Conservation (phyloP, 2,888 invertebrate genomes). For the Nasonia oneida region DNA sequence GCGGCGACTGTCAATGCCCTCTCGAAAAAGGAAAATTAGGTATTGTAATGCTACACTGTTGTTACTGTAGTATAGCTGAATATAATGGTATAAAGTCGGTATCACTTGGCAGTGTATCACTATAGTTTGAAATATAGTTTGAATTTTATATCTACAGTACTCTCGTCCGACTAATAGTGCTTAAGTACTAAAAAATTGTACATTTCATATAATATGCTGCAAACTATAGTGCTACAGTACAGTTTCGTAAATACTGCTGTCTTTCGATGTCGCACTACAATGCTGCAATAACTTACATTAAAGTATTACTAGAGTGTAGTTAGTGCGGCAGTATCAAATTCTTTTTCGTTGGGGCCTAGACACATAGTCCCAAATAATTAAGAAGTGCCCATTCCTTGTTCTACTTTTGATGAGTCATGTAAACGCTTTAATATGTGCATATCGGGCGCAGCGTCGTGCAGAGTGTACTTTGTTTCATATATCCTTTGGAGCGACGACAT, state of each 20-base stretch:
- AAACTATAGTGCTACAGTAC: slow-evolving; percentile 3
- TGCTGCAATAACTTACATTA: background rate
- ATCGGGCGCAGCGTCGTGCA: slow-evolving; percentile 51
- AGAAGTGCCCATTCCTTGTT: slow-evolving; percentile 48
- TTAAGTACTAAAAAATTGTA: background rate
- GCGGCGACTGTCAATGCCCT: slow-evolving; percentile 12
- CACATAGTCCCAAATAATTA: slow-evolving; percentile 32
- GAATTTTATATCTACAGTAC: background rate
- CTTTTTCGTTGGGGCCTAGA: slow-evolving; percentile 23
- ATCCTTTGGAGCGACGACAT: slow-evolving; percentile 33
- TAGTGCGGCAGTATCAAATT: background rate
- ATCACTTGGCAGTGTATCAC: background rate
- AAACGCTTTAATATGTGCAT: slow-evolving; percentile 44
- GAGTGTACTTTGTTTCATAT: slow-evolving; percentile 45
- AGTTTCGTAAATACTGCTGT: background rate
- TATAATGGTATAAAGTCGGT: background rate
- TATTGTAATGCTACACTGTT: slow-evolving; percentile 32
- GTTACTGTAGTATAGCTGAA: background rate
- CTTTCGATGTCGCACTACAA: background rate
- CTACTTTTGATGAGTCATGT: slow-evolving; percentile 25
- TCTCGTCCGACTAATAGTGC: background rate
- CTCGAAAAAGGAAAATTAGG: slow-evolving; percentile 12
- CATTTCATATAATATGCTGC: background rate
- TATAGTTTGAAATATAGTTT: background rate
- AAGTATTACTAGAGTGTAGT: background rate